These are phyloP conservation scores for Stegodyphus dumicola DNA, from an alignment of 1,140 invertebrate genomes.

Conservation along the genomic window DNA sequence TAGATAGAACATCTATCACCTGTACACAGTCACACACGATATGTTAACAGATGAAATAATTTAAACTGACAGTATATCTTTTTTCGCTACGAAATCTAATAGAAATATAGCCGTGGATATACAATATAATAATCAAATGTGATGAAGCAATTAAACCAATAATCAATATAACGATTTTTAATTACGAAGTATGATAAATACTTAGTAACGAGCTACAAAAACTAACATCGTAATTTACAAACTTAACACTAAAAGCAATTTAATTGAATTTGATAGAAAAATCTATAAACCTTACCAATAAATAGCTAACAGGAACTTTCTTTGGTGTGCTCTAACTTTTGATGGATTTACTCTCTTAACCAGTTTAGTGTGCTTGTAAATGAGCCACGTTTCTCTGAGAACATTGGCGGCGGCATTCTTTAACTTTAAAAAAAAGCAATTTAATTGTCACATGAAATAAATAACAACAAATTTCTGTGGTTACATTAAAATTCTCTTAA, in stretches of 20 bases:
- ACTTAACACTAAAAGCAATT: background rate
- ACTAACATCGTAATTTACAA: conserved; percentile 30
- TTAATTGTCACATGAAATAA: background rate
- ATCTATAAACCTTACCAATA: conserved; percentile 88
- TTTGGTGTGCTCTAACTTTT: conserved; percentile 95
- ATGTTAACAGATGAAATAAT: too few species aligned
- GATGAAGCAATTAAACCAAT: too few species aligned
- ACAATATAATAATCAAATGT: too few species aligned
- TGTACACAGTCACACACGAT: too few species aligned
- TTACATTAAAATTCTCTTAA: too few species aligned
- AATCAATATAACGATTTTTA: too few species aligned
- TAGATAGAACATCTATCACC: too few species aligned
- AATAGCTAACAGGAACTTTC: conserved; percentile 99
- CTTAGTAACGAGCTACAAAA: conserved; percentile 65
- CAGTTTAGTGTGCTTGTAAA: conserved; percentile 99
- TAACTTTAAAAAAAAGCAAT: conserved; percentile 76
- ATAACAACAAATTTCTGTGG: too few species aligned
- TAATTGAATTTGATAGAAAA: background rate
- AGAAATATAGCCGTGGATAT: too few species aligned
- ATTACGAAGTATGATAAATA: too few species aligned
- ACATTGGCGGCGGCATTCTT: conserved; percentile 99
- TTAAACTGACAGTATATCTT: too few species aligned
- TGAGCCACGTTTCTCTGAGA: conserved; percentile 98
- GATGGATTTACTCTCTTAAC: conserved; percentile 96
- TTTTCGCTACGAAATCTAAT: too few species aligned